Conservation (phyloP, 2,113 vertebrate genomes). For the Gambusia affinis region DNA sequence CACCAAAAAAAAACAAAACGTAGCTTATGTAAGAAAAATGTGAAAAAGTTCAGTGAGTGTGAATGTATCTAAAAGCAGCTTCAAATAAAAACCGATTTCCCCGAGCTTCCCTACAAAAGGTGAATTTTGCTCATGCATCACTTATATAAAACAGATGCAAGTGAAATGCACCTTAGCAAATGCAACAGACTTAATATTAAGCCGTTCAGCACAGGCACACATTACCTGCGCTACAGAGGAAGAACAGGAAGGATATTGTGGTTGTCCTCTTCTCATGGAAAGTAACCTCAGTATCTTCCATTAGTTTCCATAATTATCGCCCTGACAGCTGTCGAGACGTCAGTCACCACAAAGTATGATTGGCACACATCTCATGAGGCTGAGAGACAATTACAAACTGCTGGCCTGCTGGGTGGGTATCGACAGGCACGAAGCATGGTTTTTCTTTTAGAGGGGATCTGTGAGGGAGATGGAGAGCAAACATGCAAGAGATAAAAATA, state of each 20-base stretch:
- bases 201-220: conserved; percentile 4
- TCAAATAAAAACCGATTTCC: background rate
- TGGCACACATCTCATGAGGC: conserved; percentile 53
- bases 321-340: conserved; percentile 55
- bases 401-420: conserved; percentile 40
- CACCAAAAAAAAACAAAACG: background rate
- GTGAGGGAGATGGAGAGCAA: conserved; percentile 48
- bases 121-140: background rate
- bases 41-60: background rate
- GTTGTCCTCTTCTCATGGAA: conserved; percentile 79
- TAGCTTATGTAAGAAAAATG: background rate
- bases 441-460: background rate
- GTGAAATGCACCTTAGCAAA: background rate
- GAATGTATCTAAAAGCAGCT: background rate
- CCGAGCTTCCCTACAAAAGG: background rate
- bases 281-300: conserved; percentile 75
- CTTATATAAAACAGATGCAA: background rate
- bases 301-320: conserved; percentile 78
- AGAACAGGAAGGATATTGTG: conserved; percentile 84
- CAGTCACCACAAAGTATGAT: conserved; percentile 37
- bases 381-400: conserved; percentile 53
- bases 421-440: conserved; percentile 28
- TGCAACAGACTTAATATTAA: background rate
- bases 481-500: conserved; percentile 48
- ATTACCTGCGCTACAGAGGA: conserved; percentile 32